Conservation (phyloP, 2,797 vertebrate species). For the Labeo calbasu region DNA sequence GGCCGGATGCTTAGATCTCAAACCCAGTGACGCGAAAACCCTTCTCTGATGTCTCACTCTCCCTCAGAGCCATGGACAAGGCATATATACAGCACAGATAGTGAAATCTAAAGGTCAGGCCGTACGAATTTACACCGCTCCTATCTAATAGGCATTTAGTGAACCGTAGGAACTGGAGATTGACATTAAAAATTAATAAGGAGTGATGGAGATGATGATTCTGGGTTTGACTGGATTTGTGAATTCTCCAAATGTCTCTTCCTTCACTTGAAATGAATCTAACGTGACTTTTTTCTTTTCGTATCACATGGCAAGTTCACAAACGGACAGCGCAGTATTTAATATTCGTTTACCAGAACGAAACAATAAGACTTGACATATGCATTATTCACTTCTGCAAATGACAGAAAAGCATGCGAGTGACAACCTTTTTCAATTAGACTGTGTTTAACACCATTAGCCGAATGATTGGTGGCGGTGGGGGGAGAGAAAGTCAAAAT, state of each 20-base stretch:
- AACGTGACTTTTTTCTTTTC: not conserved
- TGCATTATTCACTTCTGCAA: conserved; percentile 45
- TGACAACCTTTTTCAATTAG: conserved; percentile 49
- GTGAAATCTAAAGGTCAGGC: conserved; percentile 45
- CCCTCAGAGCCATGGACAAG: conserved; percentile 47
- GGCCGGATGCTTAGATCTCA: conserved; percentile 28
- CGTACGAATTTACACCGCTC: conserved; percentile 45
- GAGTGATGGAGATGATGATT: not conserved
- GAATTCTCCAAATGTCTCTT: not conserved
- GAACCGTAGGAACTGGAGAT: conserved; percentile 11
- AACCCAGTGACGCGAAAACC: conserved; percentile 9
- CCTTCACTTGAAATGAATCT: not conserved
- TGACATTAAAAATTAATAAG: conserved; percentile 42
- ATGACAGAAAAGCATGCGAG: conserved; percentile 47
- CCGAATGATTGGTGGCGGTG: conserved; percentile 35
- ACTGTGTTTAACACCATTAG: conserved; percentile 53
- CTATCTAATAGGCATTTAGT: conserved; percentile 26
- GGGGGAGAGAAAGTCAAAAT: conserved; percentile 6
- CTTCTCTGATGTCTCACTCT: conserved; percentile 45
- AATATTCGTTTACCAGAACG: conserved; percentile 45
- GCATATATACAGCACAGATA: conserved; percentile 60
- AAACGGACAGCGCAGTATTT: not conserved
- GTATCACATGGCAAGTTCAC: not conserved
- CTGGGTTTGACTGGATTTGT: conserved; percentile 23
- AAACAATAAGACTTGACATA: conserved; percentile 41